Percentiles rank a stretch among this genome's conserved stretches.
Conservation (phyloP, 2,888 invertebrate species). For the Ptychoptera contaminata region DNA sequence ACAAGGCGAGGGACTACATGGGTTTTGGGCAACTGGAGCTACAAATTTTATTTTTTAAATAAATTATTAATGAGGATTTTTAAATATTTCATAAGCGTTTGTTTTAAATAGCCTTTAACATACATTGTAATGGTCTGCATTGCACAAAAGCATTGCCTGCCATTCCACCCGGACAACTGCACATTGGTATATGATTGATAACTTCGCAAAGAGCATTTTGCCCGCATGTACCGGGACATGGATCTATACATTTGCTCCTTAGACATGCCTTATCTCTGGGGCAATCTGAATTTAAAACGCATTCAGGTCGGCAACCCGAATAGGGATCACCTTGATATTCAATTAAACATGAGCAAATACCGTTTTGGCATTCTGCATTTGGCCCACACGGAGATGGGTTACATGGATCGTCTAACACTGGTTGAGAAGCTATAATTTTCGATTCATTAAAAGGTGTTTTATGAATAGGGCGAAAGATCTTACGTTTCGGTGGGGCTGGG, state of each 20-base stretch:
- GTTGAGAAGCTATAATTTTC: slow-evolving; percentile 33
- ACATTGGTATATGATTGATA: slow-evolving; percentile 62
- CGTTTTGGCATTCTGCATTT: slow-evolving; percentile 51
- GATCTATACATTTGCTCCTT: slow-evolving; percentile 57
- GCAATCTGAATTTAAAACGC: slow-evolving; percentile 61
- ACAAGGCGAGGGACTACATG: slow-evolving; percentile 45
- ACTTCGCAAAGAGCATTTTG: slow-evolving; percentile 57
- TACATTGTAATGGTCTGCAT: slow-evolving; percentile 31
- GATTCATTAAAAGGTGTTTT: slow-evolving; percentile 15
- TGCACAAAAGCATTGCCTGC: slow-evolving; percentile 60
- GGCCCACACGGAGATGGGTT: slow-evolving; percentile 54
- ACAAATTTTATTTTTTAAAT: too few relatives aligned
- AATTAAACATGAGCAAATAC: slow-evolving; percentile 46
- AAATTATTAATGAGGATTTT: too few relatives aligned
- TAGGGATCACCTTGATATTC: slow-evolving; percentile 62
- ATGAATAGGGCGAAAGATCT: too few relatives aligned
- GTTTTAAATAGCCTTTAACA: too few relatives aligned
- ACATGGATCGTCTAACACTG: slow-evolving; percentile 43
- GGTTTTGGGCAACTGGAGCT: slow-evolving; percentile 22
- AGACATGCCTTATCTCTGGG: slow-evolving; percentile 50
- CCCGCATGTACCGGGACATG: slow-evolving; percentile 67
- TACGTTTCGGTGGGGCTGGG: slow-evolving; percentile 18
- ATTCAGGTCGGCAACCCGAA: slow-evolving; percentile 65
- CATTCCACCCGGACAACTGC: slow-evolving; percentile 51
- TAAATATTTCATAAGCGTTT: too few relatives aligned